phyloP scores from a whole-genome alignment of 2,113 vertebrate genomes.

The Grammomys dolichurus region DNA sequence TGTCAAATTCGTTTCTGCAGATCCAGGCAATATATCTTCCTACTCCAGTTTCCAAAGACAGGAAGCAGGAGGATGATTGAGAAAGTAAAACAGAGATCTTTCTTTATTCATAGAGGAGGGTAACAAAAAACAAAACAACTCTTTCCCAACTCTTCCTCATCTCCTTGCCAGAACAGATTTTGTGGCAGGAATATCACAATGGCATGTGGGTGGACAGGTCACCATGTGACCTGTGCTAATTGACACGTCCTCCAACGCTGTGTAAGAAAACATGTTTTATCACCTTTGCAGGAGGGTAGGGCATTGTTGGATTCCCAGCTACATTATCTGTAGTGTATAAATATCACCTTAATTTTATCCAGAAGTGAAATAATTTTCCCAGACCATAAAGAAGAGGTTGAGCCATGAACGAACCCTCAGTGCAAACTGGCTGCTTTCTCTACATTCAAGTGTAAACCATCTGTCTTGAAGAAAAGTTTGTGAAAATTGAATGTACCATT shows the following conservation, averaged over 20 bases:
- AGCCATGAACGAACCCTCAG: neutral
- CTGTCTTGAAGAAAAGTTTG: neutral
- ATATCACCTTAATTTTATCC: slow-evolving; percentile 14
- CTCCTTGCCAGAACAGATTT: neutral
- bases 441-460: neutral
- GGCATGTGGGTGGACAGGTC: neutral
- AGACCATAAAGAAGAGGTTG: neutral
- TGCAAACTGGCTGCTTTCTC: neutral
- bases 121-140: neutral
- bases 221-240: neutral
- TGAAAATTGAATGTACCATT: slow-evolving; percentile 8
- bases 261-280: neutral
- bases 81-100: neutral
- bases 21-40: neutral
- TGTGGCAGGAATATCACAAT: neutral
- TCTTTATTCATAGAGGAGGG: neutral
- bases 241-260: neutral
- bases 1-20: neutral
- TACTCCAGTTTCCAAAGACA: neutral
- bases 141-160: neutral
- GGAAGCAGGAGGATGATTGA: neutral
- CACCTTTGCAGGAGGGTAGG: neutral
- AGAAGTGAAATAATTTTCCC: neutral
- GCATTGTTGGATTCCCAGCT: neutral
- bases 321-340: neutral